Evolutionary conservation across 2,113 vertebrate genomes (phyloP).

Genomic region (Pelecanus crispus): DNA sequence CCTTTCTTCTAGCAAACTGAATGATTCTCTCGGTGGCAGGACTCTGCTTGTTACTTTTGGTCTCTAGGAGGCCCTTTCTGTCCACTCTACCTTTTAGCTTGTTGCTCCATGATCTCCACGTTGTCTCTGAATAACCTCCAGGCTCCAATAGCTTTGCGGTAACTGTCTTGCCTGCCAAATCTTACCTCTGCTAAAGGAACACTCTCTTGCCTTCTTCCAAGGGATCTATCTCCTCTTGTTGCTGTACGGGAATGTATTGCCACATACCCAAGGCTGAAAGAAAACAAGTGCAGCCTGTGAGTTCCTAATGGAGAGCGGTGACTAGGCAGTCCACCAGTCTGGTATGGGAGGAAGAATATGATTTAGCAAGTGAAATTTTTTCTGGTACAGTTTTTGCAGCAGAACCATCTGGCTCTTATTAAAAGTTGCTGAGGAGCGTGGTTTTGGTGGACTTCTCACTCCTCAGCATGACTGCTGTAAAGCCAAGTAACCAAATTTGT

Average conservation of each 20-base stretch:
- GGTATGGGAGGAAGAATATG: not conserved
- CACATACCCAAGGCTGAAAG: fast-evolving
- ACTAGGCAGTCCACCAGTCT: not conserved
- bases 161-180: not conserved
- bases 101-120: not conserved
- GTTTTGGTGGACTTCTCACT: not conserved
- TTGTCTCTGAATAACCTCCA: not conserved
- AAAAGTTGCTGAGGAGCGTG: not conserved
- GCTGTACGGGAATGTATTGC: not conserved
- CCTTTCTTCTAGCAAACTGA: not conserved
- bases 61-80: not conserved
- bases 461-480: not conserved
- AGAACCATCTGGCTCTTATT: not conserved
- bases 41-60: not conserved
- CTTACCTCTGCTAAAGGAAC: not conserved
- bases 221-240: not conserved
- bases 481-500: not conserved
- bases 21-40: not conserved
- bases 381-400: not conserved
- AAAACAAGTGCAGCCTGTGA: fast-evolving
- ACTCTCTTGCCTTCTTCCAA: not conserved
- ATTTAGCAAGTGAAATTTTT: not conserved
- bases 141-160: not conserved
- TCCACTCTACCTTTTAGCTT: not conserved
- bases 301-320: not conserved